Conservation (phyloP, 2,888 invertebrate species). For the Entomobrya multifasciata region DNA sequence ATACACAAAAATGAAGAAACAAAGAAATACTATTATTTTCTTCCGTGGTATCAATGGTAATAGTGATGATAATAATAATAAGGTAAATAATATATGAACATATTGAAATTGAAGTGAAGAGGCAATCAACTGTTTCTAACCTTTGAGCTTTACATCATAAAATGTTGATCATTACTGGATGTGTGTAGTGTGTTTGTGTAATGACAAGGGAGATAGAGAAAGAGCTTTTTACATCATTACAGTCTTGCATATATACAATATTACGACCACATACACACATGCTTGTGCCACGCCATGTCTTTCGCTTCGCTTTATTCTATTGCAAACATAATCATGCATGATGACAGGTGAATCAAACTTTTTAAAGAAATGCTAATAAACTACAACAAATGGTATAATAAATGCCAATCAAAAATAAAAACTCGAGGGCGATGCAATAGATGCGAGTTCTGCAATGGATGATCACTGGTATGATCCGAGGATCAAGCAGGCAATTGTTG, state of each 20-base stretch:
- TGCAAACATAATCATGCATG: slow-evolving; percentile 37
- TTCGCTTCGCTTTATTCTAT: neutral
- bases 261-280: too few relatives aligned
- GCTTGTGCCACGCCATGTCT: too few relatives aligned
- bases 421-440: neutral
- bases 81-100: neutral
- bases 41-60: neutral
- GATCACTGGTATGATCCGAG: too few relatives aligned
- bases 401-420: slow-evolving; percentile 68
- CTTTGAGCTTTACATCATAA: slow-evolving; percentile 63
- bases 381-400: slow-evolving; percentile 67
- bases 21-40: neutral
- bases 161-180: slow-evolving; percentile 64
- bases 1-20: neutral
- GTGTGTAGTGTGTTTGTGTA: neutral
- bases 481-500: too few relatives aligned
- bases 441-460: too few relatives aligned
- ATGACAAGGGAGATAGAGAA: slow-evolving; percentile 13
- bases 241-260: too few relatives aligned
- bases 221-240: too few relatives aligned
- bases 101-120: slow-evolving; percentile 42
- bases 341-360: slow-evolving; percentile 62
- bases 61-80: slow-evolving; percentile 1
- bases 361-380: slow-evolving; percentile 64
- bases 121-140: slow-evolving; percentile 60